A percentile compares a stretch with the other conserved stretches of the same genome.
Evolutionary conservation across 2,797 vertebrate species (phyloP).

Genomic region (Steatocranus sp.): DNA sequence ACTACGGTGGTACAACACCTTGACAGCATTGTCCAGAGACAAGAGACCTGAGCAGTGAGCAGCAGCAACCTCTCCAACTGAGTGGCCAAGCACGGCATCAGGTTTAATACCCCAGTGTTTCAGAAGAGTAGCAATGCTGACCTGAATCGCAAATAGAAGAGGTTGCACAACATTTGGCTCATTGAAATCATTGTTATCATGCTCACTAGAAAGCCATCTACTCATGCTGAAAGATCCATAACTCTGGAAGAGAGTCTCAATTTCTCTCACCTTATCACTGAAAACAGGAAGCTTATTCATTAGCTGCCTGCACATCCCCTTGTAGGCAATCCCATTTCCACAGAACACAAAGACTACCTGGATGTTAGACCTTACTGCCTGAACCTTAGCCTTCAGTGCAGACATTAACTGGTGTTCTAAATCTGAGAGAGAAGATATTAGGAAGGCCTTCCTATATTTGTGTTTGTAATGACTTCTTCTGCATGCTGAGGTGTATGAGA

Average conservation of each 20-base stretch:
- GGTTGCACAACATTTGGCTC: constrained; percentile 78
- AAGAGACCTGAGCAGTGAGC: constrained; percentile 84
- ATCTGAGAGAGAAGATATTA: constrained; percentile 70
- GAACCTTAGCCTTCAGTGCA: constrained; percentile 28
- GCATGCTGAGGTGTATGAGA: constrained; percentile 84
- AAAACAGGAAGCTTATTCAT: constrained; percentile 76
- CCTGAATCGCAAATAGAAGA: constrained; percentile 83
- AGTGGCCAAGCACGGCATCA: constrained; percentile 75
- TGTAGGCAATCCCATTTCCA: constrained; percentile 79
- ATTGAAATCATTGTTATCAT: constrained; percentile 57
- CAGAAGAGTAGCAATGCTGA: constrained; percentile 76
- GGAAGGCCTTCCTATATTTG: constrained; percentile 79
- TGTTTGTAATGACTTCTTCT: constrained; percentile 80
- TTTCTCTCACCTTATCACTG: constrained; percentile 77
- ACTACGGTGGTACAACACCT: constrained; percentile 81
- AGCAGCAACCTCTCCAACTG: constrained; percentile 84
- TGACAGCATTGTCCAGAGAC: constrained; percentile 84
- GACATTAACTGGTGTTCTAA: constrained; percentile 69
- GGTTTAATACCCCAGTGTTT: constrained; percentile 83
- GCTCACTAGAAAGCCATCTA: constrained; percentile 52
- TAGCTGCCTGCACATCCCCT: constrained; percentile 77
- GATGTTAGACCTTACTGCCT: constrained; percentile 32
- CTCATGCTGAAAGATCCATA: constrained; percentile 59
- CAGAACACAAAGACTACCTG: constrained; percentile 85
- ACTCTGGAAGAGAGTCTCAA: constrained; percentile 74